Evolutionary conservation across 1,140 invertebrate genomes (phyloP).

Genomic region (Triops cancriformis): DNA sequence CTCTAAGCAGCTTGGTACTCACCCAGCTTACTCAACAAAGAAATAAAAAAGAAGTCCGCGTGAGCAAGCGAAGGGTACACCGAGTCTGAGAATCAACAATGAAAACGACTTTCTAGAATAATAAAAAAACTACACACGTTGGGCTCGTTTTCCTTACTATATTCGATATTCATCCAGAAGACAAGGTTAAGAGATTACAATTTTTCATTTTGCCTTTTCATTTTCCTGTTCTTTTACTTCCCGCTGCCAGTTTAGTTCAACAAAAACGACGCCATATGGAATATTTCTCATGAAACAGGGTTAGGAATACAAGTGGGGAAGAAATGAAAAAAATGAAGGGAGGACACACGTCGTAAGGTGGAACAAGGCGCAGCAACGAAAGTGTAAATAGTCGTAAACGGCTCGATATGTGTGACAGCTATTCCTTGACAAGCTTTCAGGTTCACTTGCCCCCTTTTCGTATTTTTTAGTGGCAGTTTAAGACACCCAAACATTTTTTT

Average conservation of each 20-base stretch:
- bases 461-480: slow-evolving; percentile 1
- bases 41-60: background rate
- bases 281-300: background rate
- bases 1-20: background rate
- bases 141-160: background rate
- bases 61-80: slow-evolving; percentile 45
- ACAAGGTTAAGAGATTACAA: background rate
- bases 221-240: background rate
- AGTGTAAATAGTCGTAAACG: background rate
- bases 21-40: background rate
- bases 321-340: background rate
- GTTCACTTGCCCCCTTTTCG: background rate
- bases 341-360: background rate
- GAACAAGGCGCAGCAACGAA: background rate
- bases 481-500: background rate
- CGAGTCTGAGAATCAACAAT: background rate
- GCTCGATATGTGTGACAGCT: background rate
- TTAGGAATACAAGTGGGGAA: background rate
- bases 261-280: background rate
- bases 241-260: background rate
- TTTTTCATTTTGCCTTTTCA: background rate
- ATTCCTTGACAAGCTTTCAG: background rate
- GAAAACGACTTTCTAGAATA: slow-evolving; percentile 14
- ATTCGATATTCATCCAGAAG: background rate
- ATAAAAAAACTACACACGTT: background rate